Evolutionary conservation across 2,888 invertebrate genomes (phyloP), one percentile per base, ranked within the genome.

Genomic region (Chrysodeixis includens): DNA sequence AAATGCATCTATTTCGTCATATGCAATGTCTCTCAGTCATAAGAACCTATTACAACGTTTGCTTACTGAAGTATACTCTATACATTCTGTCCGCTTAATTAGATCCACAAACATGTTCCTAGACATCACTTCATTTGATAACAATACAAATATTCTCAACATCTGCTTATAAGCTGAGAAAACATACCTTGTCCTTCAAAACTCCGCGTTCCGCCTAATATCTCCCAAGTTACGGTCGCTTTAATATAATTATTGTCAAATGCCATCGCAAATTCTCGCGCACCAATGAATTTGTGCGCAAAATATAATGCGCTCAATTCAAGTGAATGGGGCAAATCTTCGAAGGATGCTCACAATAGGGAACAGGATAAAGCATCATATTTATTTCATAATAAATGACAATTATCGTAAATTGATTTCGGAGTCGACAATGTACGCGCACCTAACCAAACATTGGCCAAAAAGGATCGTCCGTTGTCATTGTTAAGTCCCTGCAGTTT

Each of bases 401-500:
- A 95, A 95, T 95, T 95, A 95, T 92, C 92, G 87, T 93, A 94
- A 95, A 95, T 94, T 94, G 94, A 94, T 94, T 94, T 90, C 86
- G 76, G 81, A 84, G 85, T 85, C 83, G 86, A 95, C 94, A 95
- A 95, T 92, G 84, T 88, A 86, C 89, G 91, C 83, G 95, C 96
- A 96, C 95, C 96, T 96, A 96, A 96, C 96, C 96, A 96, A 96
- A 96, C 96, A 96, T 96, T 96, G 96, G 95, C 95, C 96, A 95
- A 87, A 95, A 95, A 93, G 94, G 93, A 91, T 91, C 93, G 89
- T 83, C 83, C 90, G 87, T 71, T 92, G 91, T 91, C 92, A 92
- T 93, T 93, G 93, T 94, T 85, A 78, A 82, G 85, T 84, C 62
- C 82, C 81, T 80, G 78, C 74, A 76, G 77, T 67, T 72, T 66